These are phyloP conservation scores for Corydoras maculifer DNA, from an alignment of 2,113 vertebrate species.

Conservation along the genomic window DNA sequence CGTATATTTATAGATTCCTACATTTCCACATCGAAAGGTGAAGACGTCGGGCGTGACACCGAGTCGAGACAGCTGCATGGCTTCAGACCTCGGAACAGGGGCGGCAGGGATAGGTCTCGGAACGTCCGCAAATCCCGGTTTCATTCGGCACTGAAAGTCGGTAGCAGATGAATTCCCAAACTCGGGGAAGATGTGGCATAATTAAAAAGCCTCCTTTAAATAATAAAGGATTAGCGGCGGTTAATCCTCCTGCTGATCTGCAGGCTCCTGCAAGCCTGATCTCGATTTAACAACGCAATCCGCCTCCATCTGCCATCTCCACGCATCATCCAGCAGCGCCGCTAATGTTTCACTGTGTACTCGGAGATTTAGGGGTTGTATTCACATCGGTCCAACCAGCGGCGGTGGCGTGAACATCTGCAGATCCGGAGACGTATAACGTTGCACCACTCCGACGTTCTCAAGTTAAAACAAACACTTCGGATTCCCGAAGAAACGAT, in stretches of 20 bases:
- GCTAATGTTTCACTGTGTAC: too few species aligned
- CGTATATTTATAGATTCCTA: too few species aligned
- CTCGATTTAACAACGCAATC: conserved; percentile 53
- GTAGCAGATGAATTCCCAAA: conserved; percentile 6
- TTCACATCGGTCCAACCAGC: too few species aligned
- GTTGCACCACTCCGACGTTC: too few species aligned
- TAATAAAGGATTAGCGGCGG: conserved; percentile 55
- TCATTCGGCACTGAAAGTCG: conserved; percentile 1
- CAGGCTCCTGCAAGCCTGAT: conserved; percentile 48
- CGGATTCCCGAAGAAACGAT: too few species aligned
- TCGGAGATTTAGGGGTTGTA: too few species aligned
- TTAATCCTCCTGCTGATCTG: conserved; percentile 60
- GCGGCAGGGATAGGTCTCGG: background rate
- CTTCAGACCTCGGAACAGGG: background rate
- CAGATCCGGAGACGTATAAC: too few species aligned
- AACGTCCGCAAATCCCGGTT: background rate
- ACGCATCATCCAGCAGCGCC: background rate
- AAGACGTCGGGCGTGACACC: too few species aligned
- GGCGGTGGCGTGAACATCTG: too few species aligned
- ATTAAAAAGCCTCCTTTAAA: conserved; percentile 55
- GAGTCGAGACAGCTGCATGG: too few species aligned
- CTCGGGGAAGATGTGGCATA: conserved; percentile 19
- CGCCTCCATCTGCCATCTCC: conserved; percentile 51
- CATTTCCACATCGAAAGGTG: too few species aligned
- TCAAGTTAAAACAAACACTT: too few species aligned